phyloP scores from a whole-genome alignment of 2,113 vertebrate genomes.

The Siphamia tubifer region DNA sequence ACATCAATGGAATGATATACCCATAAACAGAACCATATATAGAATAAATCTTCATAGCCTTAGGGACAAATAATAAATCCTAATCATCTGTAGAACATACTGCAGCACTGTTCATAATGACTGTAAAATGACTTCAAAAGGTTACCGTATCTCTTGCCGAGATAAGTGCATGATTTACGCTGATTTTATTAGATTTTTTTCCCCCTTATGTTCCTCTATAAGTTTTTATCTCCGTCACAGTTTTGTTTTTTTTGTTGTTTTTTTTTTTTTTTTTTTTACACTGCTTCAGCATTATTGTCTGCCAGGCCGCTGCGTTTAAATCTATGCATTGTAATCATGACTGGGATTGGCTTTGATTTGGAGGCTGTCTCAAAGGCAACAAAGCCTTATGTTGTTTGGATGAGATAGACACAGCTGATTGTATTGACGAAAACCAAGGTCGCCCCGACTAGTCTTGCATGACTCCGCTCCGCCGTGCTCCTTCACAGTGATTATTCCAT shows the following conservation, averaged over 20 bases:
- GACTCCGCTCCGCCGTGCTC: conserved; percentile 36
- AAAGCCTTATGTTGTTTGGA: neutral
- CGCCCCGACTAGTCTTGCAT: conserved; percentile 35
- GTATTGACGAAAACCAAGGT: conserved; percentile 56
- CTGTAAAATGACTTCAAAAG: conserved; percentile 52
- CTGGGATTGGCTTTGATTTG: conserved; percentile 32
- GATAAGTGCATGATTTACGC: conserved; percentile 13
- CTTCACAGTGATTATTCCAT: conserved; percentile 63
- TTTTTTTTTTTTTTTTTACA: neutral
- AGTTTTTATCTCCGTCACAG: conserved; percentile 18
- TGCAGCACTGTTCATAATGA: conserved; percentile 18
- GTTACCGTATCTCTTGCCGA: conserved; percentile 25
- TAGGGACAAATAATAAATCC: conserved; percentile 13
- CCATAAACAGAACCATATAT: neutral
- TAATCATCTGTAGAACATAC: conserved; percentile 30
- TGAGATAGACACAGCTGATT: conserved; percentile 31
- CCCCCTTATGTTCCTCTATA: neutral
- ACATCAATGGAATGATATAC: conserved; percentile 1
- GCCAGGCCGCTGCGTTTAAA: neutral
- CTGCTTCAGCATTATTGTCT: neutral
- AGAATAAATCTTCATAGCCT: neutral
- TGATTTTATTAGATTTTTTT: neutral
- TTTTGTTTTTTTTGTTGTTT: conserved; percentile 3
- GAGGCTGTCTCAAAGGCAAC: conserved; percentile 4
- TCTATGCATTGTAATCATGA: conserved; percentile 28